Conservation (phyloP, 1,140 invertebrate genomes). For the Apis cerana region DNA sequence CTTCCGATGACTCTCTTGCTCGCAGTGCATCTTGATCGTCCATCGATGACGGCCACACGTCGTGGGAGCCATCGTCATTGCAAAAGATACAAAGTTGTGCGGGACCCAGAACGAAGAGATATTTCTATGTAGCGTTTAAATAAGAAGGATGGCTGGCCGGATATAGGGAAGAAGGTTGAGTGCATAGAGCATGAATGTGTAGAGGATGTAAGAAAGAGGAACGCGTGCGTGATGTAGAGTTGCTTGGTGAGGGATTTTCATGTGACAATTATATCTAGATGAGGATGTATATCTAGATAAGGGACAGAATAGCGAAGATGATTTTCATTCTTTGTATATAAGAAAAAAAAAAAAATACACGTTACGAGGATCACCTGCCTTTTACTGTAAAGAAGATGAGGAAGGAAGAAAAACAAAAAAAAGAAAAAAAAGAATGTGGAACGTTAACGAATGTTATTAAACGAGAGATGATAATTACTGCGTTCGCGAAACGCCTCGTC, state of each 20-base stretch:
- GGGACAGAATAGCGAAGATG: slow-evolving; percentile 18
- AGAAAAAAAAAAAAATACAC: slow-evolving; percentile 4
- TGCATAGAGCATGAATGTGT: slow-evolving; percentile 32
- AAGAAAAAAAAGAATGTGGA: not conserved
- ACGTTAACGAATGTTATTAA: slow-evolving; percentile 9
- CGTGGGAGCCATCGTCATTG: slow-evolving; percentile 62
- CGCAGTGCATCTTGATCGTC: slow-evolving; percentile 29
- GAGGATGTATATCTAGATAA: not conserved
- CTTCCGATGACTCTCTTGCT: slow-evolving; percentile 25
- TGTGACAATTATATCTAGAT: slow-evolving; percentile 27
- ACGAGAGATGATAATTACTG: not conserved
- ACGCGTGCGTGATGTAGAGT: slow-evolving; percentile 41
- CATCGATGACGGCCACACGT: slow-evolving; percentile 57
- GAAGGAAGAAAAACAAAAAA: not conserved
- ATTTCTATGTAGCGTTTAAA: slow-evolving; percentile 67
- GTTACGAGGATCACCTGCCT: slow-evolving; percentile 50
- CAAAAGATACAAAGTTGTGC: slow-evolving; percentile 65
- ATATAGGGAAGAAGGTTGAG: slow-evolving; percentile 34
- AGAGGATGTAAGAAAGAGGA: not conserved
- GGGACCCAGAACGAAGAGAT: slow-evolving; percentile 69
- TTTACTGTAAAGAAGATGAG: not conserved
- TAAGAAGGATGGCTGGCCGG: slow-evolving; percentile 37
- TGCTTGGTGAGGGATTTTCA: slow-evolving; percentile 4
- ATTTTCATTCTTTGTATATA: slow-evolving; percentile 52
- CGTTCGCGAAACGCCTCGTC: slow-evolving; percentile 21